phyloP scores from a whole-genome alignment of 2,797 vertebrate species.

The Parauchenoglanis ngamensis region DNA sequence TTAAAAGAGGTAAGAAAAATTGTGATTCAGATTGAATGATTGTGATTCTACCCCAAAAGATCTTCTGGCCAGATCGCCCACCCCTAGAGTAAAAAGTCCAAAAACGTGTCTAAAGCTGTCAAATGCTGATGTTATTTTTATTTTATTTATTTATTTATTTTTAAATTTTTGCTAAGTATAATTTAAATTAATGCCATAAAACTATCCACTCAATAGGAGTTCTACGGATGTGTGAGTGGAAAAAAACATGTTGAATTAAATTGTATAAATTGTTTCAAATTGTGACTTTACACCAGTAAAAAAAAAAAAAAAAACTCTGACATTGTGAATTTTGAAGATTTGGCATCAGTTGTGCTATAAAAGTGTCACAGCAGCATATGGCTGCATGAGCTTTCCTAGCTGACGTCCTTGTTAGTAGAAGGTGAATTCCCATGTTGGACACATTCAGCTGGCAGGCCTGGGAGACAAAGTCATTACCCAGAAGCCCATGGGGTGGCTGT shows the following conservation, averaged over 20 bases:
- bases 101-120: neutral
- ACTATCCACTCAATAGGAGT: neutral
- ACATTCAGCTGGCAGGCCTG: conserved; percentile 13
- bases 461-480: conserved; percentile 37
- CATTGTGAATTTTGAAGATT: neutral
- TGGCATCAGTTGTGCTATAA: neutral
- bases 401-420: conserved; percentile 44
- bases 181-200: neutral
- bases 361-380: conserved; percentile 16
- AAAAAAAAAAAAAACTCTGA: no score
- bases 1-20: no score
- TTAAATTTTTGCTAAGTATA: neutral
- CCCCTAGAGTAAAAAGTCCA: neutral
- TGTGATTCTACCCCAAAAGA: neutral
- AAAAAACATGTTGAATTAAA: neutral
- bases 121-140: neutral
- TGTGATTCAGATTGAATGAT: no score
- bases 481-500: conserved; percentile 34
- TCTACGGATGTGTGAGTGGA: neutral
- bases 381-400: conserved; percentile 17
- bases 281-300: neutral
- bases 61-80: no score
- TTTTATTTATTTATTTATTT: no score
- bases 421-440: conserved; percentile 22
- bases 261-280: neutral